A percentile compares a stretch with the other conserved stretches of the same genome.
Conservation (phyloP, 2,888 invertebrate genomes). For the Oligia latruncula region DNA sequence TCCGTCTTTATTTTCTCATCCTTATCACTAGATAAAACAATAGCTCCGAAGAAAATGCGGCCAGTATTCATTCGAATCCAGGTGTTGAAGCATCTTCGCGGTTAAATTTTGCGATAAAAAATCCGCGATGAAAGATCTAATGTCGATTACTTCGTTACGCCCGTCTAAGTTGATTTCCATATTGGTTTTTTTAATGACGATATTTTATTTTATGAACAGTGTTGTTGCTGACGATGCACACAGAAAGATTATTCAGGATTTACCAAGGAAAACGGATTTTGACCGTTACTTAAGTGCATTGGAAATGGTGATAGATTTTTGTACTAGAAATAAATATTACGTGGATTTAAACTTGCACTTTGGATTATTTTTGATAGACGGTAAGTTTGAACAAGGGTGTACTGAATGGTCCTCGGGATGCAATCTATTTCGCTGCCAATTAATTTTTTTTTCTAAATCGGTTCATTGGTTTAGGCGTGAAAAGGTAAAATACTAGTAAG, state of each 20-base stretch:
- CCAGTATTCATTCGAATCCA: conserved; percentile 70
- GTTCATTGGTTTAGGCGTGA: too few species aligned
- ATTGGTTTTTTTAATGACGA: conserved; percentile 1
- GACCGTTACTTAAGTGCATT: conserved; percentile 70
- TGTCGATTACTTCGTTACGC: conserved; percentile 9
- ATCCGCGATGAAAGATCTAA: conserved; percentile 13
- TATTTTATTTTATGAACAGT: conserved; percentile 12
- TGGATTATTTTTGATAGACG: conserved; percentile 77
- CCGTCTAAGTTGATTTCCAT: conserved; percentile 15
- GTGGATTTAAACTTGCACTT: conserved; percentile 76
- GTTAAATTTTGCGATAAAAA: conserved; percentile 2
- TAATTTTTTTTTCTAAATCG: too few species aligned
- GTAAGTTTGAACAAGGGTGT: conserved; percentile 66
- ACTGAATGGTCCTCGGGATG: too few species aligned
- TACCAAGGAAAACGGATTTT: conserved; percentile 71
- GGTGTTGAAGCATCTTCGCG: conserved; percentile 58
- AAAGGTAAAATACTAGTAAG: too few species aligned
- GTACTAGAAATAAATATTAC: conserved; percentile 62
- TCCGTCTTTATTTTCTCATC: conserved; percentile 47
- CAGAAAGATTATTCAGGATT: conserved; percentile 40
- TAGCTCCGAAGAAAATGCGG: conserved; percentile 50
- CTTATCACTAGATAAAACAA: conserved; percentile 64
- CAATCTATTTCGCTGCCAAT: too few species aligned
- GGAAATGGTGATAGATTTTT: conserved; percentile 70
- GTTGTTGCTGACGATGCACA: conserved; percentile 2